Base-by-base conservation (phyloP, 2,797 vertebrate genomes). In the Scomberomorus guttatus region DNA sequence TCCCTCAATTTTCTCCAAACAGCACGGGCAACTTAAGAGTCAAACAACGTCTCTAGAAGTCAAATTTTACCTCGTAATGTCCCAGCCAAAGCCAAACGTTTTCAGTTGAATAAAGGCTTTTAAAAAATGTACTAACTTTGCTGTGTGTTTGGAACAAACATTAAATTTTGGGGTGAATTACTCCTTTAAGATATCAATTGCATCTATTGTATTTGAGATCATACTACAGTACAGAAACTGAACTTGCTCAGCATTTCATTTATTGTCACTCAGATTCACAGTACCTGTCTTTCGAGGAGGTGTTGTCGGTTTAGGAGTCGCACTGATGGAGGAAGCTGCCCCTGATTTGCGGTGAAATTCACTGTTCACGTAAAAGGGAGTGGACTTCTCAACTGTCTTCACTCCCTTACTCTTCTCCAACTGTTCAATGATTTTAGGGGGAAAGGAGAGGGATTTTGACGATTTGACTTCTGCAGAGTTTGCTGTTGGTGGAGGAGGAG, bases 401-500 rank as follows among this genome's bases (percentile, higher is more conserved):
- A 12, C 58, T 3, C 81, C 75, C 2, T 15, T 70, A 22, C 3
- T 70, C 17, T 80, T 87, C 20, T 82, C 82, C 51, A 74, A 11
- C 50, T 61, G 76, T 32, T 87, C 72, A 11, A 44, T 52, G 59
- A 73, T 24, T 34, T 76, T 87, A 1, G 54, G 17, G 3, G n/a
- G 0, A 24, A 69, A 15, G 9, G 3, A 18, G 2, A 4, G 3
- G 1, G 67, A 14, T 42, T 72, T 79, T 0, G 42, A 8, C 5
- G n/a, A 25, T 56, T 87, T 84, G 73, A 37, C 44, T 10, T 81
- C 81, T 6, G 71, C 20, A 11, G 83, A 20, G 8, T 39, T 62
- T 5, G 61, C 60, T 1, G 64, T 60, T 2, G 92, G 88, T 46
- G 92, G 90, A 56, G 91, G 89, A 72, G 92, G 90, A 56, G 91